Evolutionary conservation across 2,797 vertebrate genomes (phyloP).

Genomic region (Amniataba percoides): DNA sequence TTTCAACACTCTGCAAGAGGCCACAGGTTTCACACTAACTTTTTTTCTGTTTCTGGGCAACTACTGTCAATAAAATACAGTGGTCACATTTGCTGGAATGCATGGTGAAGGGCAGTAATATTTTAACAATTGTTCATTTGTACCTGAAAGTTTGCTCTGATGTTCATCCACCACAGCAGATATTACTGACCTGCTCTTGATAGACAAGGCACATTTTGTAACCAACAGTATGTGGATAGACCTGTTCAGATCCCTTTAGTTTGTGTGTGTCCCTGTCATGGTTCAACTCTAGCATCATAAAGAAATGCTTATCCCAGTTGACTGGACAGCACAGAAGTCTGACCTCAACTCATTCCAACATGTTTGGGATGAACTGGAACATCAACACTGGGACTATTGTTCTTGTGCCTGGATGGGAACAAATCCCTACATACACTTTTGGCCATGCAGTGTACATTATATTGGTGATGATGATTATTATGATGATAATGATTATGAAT

Average conservation of each 20-base stretch:
- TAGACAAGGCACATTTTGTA: not conserved
- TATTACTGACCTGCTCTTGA: not conserved
- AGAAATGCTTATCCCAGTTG: too few relatives aligned
- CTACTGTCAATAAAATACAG: not conserved
- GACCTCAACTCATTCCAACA: too few relatives aligned
- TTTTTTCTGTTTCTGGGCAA: not conserved
- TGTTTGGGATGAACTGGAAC: too few relatives aligned
- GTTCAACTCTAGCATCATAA: too few relatives aligned
- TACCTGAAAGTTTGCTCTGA: too few relatives aligned
- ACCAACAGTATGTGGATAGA: not conserved
- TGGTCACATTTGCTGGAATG: not conserved
- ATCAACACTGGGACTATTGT: not conserved
- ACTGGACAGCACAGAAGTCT: too few relatives aligned
- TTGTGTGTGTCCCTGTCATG: too few relatives aligned
- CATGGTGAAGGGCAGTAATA: not conserved
- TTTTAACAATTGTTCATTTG: not conserved
- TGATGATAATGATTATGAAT: not conserved
- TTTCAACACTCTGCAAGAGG: slow-evolving; percentile 84
- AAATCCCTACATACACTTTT: not conserved
- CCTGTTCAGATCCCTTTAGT: too few relatives aligned
- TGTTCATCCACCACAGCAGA: not conserved
- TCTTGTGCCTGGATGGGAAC: not conserved
- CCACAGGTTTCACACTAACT: slow-evolving; percentile 83
- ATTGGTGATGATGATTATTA: not conserved
- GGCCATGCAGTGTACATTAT: not conserved